Base-by-base conservation (phyloP, 2,113 vertebrate genomes). In the Gobiocypris rarus region DNA sequence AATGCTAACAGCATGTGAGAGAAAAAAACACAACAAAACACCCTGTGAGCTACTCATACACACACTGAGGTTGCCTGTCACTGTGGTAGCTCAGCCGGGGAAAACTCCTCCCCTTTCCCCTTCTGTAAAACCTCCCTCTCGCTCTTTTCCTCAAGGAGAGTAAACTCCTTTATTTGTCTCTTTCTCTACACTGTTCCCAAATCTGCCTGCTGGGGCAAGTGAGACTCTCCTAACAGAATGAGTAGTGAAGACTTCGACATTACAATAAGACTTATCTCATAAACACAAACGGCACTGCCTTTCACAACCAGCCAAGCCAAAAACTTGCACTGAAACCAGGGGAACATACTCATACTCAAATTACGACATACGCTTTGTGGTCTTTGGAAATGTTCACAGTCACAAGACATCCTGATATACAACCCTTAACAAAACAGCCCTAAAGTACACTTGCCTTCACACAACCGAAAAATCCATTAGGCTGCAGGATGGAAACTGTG, bases 51-150 rank as follows among this genome's bases (percentile, higher is more conserved):
- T 43, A 82, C 74, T 52, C 45, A 82, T 26, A 77, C 63, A 50
- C 61, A 81, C 71, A 76, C 50, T 56, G 88, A 79, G 83, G 90
- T 83, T 88, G 85, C 86, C 86, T 89, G 90, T 9, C 81, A 88
- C 85, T 14, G 89, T 86, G 84, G 56, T 85, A 83, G n/a, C 75
- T 89, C 87, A 86, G 85, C 89, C 81, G 10, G 82, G 14, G 65
- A 74, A 82, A 56, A 88, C 91, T 92, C 92, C 92, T 75, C 92
- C 91, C 88, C 82, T 17, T 77, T 71, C 48, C 65, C 28, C 38
- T 80, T 70, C 73, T 81, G 75, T 54, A 75, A 77, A 85, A 65
- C 61, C 73, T 80, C 81, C 34, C 56, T 73, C 61, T 74, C 78
- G 19, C 41, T 75, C 75, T 73, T 15, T 58, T 70, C 63, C 59